Conservation (phyloP, 2,113 vertebrate species). For the Brienomyrus brachyistius region DNA sequence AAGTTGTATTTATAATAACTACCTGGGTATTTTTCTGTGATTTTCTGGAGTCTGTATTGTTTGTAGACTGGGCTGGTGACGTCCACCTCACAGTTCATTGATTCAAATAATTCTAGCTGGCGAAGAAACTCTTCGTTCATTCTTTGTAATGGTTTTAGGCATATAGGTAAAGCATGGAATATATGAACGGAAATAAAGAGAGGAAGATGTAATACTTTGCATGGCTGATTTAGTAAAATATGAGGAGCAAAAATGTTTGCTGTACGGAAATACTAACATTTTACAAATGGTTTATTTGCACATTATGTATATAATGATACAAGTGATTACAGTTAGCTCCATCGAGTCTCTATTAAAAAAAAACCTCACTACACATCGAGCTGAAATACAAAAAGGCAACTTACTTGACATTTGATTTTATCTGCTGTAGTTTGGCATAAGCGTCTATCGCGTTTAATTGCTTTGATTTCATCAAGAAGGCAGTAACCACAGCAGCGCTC, state of each 20-base stretch:
- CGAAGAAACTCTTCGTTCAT: conserved; percentile 79
- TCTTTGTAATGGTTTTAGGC: conserved; percentile 31
- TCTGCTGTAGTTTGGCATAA: conserved; percentile 59
- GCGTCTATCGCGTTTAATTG: conserved; percentile 67
- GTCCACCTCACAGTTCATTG: conserved; percentile 75
- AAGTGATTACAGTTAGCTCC: background rate
- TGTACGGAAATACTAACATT: background rate
- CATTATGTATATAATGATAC: background rate
- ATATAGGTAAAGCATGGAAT: background rate
- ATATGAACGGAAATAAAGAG: background rate
- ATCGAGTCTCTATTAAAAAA: background rate
- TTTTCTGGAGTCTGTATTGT: conserved; percentile 75
- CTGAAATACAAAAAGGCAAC: conserved; percentile 25
- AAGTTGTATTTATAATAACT: background rate
- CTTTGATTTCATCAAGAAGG: conserved; percentile 81
- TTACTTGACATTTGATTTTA: conserved; percentile 75
- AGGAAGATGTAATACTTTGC: background rate
- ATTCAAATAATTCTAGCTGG: conserved; percentile 77
- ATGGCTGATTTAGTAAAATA: background rate
- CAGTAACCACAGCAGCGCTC: conserved; percentile 77
- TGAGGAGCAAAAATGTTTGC: background rate
- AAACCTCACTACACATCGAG: background rate
- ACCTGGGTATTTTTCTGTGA: conserved; percentile 76
- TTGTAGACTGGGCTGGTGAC: conserved; percentile 69
- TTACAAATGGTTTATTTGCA: background rate